phyloP scores from a whole-genome alignment of 1,140 invertebrate genomes.

The Matsumurasca onukii region DNA sequence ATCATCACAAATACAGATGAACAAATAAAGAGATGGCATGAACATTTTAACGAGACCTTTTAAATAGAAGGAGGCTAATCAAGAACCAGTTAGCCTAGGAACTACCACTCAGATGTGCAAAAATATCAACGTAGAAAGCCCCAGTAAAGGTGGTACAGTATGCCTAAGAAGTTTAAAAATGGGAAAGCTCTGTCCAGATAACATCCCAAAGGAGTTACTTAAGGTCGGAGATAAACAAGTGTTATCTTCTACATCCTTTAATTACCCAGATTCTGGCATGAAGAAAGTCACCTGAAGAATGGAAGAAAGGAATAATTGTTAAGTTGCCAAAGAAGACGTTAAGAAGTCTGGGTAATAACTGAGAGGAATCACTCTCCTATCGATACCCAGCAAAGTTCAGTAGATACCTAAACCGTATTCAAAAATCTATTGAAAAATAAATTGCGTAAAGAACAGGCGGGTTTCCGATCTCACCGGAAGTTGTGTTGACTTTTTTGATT shows the following conservation, averaged over 20 bases:
- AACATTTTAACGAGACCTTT: not conserved
- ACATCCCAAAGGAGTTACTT: not conserved
- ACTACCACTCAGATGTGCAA: not conserved
- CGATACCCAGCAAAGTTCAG: constrained; percentile 1
- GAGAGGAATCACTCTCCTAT: not conserved
- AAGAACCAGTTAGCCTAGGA: not conserved
- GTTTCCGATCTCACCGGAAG: not conserved
- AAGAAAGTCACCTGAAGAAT: constrained; percentile 6
- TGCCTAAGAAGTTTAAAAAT: not conserved
- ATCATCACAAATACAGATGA: not conserved
- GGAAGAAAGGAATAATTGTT: not conserved
- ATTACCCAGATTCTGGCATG: not conserved
- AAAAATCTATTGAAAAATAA: not conserved
- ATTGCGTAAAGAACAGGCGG: too few relatives aligned
- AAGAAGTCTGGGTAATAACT: too few relatives aligned
- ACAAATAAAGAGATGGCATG: not conserved
- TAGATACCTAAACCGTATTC: not conserved
- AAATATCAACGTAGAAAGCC: not conserved
- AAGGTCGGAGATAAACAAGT: not conserved
- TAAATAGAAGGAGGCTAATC: too few relatives aligned
- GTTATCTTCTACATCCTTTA: not conserved
- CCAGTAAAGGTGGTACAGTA: not conserved
- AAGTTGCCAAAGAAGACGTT: not conserved
- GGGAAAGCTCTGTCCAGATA: not conserved
- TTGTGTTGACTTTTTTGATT: too few relatives aligned